These are phyloP conservation scores for Entomyzon cyanotis DNA, from an alignment of 2,113 vertebrate species.

Conservation along the genomic window DNA sequence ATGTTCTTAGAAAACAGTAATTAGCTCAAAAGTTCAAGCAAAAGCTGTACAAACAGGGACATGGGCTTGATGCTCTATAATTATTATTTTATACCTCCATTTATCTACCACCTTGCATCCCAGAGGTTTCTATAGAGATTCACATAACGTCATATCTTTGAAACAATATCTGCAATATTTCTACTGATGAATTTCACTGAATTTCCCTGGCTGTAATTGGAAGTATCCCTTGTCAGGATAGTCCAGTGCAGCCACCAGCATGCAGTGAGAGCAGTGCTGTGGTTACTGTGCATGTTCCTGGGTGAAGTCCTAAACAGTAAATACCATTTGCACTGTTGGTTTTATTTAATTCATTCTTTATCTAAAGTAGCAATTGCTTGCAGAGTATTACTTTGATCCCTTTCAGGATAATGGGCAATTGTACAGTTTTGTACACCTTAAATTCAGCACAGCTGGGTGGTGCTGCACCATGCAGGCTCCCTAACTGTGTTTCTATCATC, in stretches of 20 bases:
- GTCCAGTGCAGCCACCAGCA: background rate
- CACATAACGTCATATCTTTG: background rate
- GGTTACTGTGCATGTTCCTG: background rate
- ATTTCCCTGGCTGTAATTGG: background rate
- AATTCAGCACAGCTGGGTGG: background rate
- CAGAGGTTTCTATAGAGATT: background rate
- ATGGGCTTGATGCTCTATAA: background rate
- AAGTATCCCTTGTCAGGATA: background rate
- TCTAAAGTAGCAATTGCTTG: background rate
- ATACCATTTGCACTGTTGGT: accelerated
- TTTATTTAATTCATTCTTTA: background rate
- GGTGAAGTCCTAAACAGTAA: background rate
- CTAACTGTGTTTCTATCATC: background rate
- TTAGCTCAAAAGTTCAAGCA: background rate
- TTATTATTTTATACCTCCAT: background rate
- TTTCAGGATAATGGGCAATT: background rate
- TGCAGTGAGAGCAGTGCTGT: background rate
- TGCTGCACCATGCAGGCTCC: accelerated
- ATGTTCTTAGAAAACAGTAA: background rate
- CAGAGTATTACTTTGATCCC: background rate
- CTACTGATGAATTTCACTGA: background rate
- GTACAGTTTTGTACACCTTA: background rate
- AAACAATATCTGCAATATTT: background rate
- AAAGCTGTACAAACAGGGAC: background rate
- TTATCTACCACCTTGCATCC: background rate